A percentile compares a stretch with the other conserved stretches of the same genome.
Conservation (phyloP, 2,113 vertebrate species). For the Macquaria australasica region DNA sequence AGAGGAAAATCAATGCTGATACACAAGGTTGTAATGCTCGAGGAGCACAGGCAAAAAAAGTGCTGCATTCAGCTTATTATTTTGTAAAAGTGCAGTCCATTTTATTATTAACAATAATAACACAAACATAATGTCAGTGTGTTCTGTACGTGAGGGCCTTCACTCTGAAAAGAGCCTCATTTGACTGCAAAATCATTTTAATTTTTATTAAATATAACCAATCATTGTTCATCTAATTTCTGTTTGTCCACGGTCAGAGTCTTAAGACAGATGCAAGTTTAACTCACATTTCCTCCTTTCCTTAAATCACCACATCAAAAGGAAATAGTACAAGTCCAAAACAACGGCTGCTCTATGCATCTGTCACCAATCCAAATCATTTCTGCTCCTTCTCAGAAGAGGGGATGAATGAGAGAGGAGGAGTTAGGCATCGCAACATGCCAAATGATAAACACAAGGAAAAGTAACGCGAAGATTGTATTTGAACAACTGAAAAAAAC, state of each 20-base stretch:
- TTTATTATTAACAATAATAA: not conserved
- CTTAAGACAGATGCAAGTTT: no score
- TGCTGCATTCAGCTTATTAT: not conserved
- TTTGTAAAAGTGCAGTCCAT: not conserved
- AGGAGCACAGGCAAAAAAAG: not conserved
- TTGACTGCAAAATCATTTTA: not conserved
- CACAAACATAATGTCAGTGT: no score
- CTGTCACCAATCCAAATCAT: conserved; percentile 16
- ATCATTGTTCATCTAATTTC: not conserved
- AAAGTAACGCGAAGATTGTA: conserved; percentile 28
- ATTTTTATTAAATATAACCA: not conserved
- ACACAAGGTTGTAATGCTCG: conserved; percentile 38
- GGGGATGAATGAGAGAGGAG: conserved; percentile 8
- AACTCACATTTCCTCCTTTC: not conserved
- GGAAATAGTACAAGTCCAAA: not conserved
- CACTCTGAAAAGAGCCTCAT: not conserved
- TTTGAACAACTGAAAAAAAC: conserved; percentile 3
- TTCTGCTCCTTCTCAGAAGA: conserved; percentile 6
- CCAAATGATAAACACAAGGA: conserved; percentile 22
- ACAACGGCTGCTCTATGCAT: not conserved
- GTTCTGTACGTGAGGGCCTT: not conserved
- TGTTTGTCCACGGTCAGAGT: not conserved
- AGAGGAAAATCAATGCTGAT: conserved; percentile 56
- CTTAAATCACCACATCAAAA: not conserved
- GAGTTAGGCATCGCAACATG: not conserved